Conservation (phyloP, 2,113 vertebrate species). For the Tupaia tana region DNA sequence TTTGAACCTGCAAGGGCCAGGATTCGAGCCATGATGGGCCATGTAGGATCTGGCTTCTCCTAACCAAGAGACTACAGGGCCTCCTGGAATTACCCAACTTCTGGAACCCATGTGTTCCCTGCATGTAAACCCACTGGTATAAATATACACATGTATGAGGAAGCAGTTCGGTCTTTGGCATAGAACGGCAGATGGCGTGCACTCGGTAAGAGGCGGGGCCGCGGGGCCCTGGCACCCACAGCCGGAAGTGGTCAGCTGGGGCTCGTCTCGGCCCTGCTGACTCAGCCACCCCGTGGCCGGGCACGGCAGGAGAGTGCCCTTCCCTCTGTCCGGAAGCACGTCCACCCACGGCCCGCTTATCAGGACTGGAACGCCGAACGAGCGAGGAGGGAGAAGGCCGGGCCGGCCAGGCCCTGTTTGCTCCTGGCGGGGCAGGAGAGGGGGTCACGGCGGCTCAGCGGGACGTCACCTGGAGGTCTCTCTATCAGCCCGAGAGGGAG, state of each 20-base stretch:
- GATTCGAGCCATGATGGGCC: too few species aligned
- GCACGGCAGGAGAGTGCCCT: fast-evolving
- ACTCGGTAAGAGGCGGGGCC: not conserved
- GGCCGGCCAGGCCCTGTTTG: not conserved
- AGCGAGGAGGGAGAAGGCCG: not conserved
- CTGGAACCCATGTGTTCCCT: not conserved
- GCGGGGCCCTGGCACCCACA: not conserved
- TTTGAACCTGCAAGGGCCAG: too few species aligned
- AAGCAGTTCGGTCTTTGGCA: not conserved
- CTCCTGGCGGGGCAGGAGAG: not conserved
- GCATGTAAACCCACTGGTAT: constrained; percentile 23
- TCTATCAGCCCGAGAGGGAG: not conserved
- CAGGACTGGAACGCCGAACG: not conserved
- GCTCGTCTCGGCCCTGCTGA: fast-evolving
- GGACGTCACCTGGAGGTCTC: not conserved
- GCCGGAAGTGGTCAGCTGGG: not conserved
- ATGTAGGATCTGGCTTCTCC: too few species aligned
- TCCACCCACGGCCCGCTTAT: not conserved
- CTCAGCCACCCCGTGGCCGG: not conserved
- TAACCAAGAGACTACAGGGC: too few species aligned
- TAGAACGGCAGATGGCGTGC: fast-evolving
- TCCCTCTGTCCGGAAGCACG: not conserved
- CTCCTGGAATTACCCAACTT: not conserved
- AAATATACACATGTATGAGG: not conserved
- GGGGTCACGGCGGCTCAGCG: too few species aligned